Conservation (phyloP, 1,140 invertebrate genomes). For the Sycobia sp. region DNA sequence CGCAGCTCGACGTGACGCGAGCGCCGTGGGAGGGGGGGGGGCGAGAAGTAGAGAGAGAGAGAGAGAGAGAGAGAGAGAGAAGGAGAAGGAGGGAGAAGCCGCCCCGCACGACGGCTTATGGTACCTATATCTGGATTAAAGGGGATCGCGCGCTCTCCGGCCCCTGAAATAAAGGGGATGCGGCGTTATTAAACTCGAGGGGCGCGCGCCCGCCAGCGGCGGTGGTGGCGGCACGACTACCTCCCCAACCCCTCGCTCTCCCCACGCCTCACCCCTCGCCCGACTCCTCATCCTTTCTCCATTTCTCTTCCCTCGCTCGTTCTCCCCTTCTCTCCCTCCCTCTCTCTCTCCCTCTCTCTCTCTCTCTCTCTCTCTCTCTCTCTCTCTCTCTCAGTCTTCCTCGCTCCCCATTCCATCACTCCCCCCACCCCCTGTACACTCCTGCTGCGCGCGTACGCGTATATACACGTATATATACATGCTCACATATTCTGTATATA, state of each 20-base stretch:
- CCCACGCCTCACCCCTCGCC: conserved; percentile 1
- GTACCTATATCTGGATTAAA: conserved; percentile 53
- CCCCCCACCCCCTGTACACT: too few species aligned
- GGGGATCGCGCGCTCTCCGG: conserved; percentile 46
- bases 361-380: conserved; percentile 16
- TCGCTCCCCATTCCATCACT: conserved; percentile 8
- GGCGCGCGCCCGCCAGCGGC: not conserved
- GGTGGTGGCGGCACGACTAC: conserved; percentile 22
- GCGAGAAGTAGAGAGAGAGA: too few species aligned
- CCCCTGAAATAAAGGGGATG: conserved; percentile 56
- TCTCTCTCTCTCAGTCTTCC: conserved; percentile 31
- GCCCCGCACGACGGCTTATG: conserved; percentile 49
- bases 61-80: too few species aligned
- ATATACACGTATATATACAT: too few species aligned
- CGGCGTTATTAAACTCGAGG: conserved; percentile 49
- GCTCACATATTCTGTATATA: too few species aligned
- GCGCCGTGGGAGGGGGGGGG: too few species aligned
- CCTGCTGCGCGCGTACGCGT: not conserved
- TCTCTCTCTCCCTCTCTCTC: conserved; percentile 17
- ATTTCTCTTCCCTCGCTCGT: conserved; percentile 16
- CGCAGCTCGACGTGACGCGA: too few species aligned
- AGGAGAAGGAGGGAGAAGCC: too few species aligned
- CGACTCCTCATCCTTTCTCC: conserved; percentile 33
- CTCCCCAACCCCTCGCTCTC: conserved; percentile 16
- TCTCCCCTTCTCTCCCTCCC: too few species aligned